Evolutionary conservation across 2,797 vertebrate genomes (phyloP).

Genomic region (Pangasius krempfi): DNA sequence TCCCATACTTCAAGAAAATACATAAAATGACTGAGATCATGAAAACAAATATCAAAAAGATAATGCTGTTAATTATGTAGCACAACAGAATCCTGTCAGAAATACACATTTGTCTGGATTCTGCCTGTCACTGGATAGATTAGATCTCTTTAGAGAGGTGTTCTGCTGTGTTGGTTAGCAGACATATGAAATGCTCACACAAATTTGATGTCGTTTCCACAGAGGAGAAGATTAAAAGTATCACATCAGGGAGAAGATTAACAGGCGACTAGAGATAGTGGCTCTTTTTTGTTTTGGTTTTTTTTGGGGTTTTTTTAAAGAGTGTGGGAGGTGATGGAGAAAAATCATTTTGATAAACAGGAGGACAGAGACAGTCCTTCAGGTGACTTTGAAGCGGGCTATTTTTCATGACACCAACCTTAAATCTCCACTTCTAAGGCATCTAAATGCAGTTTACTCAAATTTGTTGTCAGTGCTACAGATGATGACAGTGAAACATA

Average conservation of each 20-base stretch:
- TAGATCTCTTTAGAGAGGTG: neutral
- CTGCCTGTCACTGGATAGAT: neutral
- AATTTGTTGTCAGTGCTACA: neutral
- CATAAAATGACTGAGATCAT: neutral
- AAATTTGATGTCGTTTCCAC: neutral
- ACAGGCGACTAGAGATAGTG: neutral
- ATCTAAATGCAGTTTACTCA: neutral
- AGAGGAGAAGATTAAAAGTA: neutral
- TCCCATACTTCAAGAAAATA: neutral
- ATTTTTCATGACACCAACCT: neutral
- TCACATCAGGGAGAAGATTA: neutral
- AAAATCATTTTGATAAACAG: neutral
- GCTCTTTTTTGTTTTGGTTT: neutral
- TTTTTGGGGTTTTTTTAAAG: neutral
- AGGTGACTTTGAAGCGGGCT: neutral
- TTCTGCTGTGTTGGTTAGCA: neutral
- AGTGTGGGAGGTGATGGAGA: neutral
- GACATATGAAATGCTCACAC: neutral
- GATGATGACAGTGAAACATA: neutral
- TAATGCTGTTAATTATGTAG: neutral
- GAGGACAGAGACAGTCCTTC: neutral
- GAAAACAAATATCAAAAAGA: neutral
- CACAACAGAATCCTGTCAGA: neutral
- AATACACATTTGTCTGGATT: neutral
- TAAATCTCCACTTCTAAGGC: neutral